Conservation (phyloP, 2,888 invertebrate species). For the Leucophenga montana region DNA sequence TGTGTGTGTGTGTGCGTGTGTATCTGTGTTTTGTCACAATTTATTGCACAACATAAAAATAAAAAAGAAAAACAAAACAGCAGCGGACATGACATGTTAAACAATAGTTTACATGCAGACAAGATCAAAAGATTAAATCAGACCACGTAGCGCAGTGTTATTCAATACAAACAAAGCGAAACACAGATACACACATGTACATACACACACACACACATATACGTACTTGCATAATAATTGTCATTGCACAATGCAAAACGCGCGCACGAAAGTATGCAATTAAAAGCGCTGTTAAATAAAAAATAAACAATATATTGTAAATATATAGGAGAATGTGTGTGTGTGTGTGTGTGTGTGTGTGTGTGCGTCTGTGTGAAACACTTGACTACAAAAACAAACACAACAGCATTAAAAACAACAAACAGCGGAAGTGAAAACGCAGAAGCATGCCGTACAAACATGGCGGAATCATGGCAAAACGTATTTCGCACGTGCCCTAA, state of each 20-base stretch:
- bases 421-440: background rate
- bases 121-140: slow-evolving; percentile 18
- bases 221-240: background rate
- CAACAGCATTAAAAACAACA: background rate
- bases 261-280: slow-evolving; percentile 10
- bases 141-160: background rate
- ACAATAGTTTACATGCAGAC: slow-evolving; percentile 13
- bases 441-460: background rate
- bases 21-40: background rate
- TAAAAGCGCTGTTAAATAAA: slow-evolving; percentile 1
- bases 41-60: slow-evolving; percentile 7
- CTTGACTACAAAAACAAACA: background rate
- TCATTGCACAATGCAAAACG: background rate
- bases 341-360: no score
- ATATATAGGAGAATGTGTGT: no score
- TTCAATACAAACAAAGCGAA: background rate
- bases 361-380: no score
- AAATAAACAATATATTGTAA: background rate
- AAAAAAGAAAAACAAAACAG: background rate
- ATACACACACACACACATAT: background rate
- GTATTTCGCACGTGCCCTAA: slow-evolving; percentile 4
- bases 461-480: background rate
- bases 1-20: background rate
- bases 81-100: slow-evolving; percentile 12
- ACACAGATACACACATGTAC: background rate